phyloP scores from a whole-genome alignment of 2,888 invertebrate species.

The Drosophila testacea region DNA sequence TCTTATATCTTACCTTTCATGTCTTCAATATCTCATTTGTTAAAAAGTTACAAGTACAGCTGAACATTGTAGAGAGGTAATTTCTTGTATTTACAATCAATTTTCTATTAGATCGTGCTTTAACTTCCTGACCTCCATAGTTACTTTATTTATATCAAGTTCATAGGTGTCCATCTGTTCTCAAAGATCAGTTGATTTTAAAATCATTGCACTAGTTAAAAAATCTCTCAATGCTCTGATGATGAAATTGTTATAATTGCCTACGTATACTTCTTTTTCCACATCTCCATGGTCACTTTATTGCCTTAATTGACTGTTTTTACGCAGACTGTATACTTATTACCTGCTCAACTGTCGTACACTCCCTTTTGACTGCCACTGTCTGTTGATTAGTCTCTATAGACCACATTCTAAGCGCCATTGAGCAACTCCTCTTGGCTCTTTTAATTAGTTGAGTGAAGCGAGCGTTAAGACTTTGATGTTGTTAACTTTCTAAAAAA shows the following conservation, averaged over 20 bases:
- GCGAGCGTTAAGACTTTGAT: slow-evolving; percentile 39
- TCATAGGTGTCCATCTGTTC: not conserved
- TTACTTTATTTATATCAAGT: not conserved
- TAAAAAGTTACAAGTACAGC: not conserved
- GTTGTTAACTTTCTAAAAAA: slow-evolving; percentile 71
- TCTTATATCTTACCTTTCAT: not conserved
- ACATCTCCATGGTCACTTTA: slow-evolving; percentile 15
- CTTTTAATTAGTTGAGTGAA: slow-evolving; percentile 53
- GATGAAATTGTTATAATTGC: slow-evolving; percentile 2
- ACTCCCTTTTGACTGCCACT: slow-evolving; percentile 12
- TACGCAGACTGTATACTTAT: slow-evolving; percentile 1
- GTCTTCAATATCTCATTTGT: not conserved
- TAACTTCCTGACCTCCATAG: not conserved
- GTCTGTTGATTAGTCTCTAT: slow-evolving; percentile 2
- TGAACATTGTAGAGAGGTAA: too few relatives aligned
- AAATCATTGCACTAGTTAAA: not conserved
- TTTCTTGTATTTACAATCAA: too few relatives aligned
- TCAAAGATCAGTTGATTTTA: not conserved
- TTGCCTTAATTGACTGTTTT: slow-evolving; percentile 3
- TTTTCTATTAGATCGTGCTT: not conserved
- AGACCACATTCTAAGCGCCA: slow-evolving; percentile 41
- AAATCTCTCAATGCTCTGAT: not conserved
- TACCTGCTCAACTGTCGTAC: not conserved
- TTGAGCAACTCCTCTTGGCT: slow-evolving; percentile 29
- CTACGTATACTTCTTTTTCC: not conserved